Evolutionary conservation across 2,797 vertebrate species (phyloP).

Genomic region (Cossypha niveicapilla): DNA sequence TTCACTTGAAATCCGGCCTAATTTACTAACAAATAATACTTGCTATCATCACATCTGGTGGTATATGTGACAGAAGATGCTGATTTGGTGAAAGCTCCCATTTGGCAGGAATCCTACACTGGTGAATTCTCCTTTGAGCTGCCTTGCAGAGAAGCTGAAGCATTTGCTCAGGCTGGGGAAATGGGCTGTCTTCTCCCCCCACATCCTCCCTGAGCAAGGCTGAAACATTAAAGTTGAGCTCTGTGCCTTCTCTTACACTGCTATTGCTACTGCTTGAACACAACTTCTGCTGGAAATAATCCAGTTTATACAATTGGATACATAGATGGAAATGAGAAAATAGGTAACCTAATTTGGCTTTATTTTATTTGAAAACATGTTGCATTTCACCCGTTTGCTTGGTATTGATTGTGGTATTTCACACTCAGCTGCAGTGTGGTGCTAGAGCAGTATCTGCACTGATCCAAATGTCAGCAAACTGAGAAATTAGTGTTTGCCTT

Average conservation of each 20-base stretch:
- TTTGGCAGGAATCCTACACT: background rate
- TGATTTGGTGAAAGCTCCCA: background rate
- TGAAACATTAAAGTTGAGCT: background rate
- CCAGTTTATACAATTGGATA: background rate
- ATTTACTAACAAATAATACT: background rate
- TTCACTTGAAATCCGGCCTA: background rate
- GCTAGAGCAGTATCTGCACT: background rate
- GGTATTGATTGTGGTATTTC: background rate
- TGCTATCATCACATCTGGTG: background rate
- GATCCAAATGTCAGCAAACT: background rate
- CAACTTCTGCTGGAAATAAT: background rate
- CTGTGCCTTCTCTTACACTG: background rate
- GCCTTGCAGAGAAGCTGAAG: background rate
- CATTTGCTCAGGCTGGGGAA: background rate
- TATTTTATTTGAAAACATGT: background rate
- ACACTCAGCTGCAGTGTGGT: background rate
- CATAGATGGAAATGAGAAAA: background rate
- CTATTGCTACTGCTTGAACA: background rate
- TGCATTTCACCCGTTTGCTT: background rate
- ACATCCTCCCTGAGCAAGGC: background rate
- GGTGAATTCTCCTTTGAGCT: background rate
- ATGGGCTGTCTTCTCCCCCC: background rate
- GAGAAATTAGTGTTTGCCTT: background rate
- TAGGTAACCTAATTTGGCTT: background rate
- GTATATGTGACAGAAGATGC: background rate